These are phyloP conservation scores for Lingula anatina DNA, from an alignment of 2,888 invertebrate species.

Conservation along the genomic window DNA sequence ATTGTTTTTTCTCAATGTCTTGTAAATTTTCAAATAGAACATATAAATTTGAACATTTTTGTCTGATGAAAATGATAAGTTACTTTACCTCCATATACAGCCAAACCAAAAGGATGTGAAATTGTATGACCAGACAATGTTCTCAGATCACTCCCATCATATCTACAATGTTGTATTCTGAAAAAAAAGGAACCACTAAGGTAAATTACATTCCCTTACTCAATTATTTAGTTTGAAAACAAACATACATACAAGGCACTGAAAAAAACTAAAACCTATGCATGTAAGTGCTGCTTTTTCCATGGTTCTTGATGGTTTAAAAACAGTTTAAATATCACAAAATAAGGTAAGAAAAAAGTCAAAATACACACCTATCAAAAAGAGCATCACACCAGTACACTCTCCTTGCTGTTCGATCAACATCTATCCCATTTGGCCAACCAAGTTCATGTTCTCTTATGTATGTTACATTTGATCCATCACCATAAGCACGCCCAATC, in stretches of 20 bases:
- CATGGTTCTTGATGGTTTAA: no score
- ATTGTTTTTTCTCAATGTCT: no score
- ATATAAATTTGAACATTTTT: no score
- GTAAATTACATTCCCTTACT: no score
- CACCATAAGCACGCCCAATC: constrained; percentile 86
- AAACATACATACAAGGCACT: not conserved
- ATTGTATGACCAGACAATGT: constrained; percentile 85
- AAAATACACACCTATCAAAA: no score
- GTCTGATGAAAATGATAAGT: no score
- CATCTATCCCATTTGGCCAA: constrained; percentile 98
- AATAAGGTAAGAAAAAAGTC: no score
- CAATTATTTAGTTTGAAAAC: not conserved
- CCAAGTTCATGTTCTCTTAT: constrained; percentile 88
- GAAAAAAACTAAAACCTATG: not conserved
- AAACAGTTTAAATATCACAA: no score
- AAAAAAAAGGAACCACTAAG: no score
- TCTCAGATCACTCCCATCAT: constrained; percentile 85
- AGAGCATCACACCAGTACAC: constrained; percentile 99
- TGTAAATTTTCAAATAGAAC: no score
- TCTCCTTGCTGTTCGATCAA: constrained; percentile 65
- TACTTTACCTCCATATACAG: no score
- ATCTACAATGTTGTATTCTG: constrained; percentile 79
- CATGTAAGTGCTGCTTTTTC: no score
- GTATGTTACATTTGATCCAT: constrained; percentile 79
- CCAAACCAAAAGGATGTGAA: constrained; percentile 60